Evolutionary conservation across 2,113 vertebrate genomes (phyloP).

Genomic region (Edolisoma coerulescens): DNA sequence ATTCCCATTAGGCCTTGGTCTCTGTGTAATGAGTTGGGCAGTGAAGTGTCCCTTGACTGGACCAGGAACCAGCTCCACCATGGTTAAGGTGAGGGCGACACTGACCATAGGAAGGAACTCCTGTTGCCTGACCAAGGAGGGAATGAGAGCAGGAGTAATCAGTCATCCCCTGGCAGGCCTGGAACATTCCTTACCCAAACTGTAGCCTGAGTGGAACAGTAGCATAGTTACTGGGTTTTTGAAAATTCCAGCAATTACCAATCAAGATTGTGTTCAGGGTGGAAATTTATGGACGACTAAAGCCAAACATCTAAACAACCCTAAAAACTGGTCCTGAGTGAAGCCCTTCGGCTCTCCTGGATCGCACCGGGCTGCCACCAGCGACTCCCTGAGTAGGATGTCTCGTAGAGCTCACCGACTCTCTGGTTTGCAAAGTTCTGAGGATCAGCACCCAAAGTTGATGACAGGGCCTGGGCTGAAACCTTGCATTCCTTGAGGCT

Average conservation of each 20-base stretch:
- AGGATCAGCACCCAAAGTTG: neutral
- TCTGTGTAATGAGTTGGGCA: neutral
- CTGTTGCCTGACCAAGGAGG: neutral
- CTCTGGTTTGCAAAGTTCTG: neutral
- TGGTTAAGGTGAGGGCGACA: accelerated
- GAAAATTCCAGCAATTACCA: neutral
- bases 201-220: neutral
- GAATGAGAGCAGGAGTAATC: neutral
- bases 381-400: neutral
- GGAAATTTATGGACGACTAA: neutral
- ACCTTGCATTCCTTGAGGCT: neutral
- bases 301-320: neutral
- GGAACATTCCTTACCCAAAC: neutral
- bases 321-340: neutral
- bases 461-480: neutral
- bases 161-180: neutral
- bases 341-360: neutral
- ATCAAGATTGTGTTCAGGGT: neutral
- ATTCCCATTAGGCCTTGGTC: neutral
- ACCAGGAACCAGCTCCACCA: neutral
- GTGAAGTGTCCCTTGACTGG: neutral
- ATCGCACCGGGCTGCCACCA: neutral
- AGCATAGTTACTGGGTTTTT: neutral
- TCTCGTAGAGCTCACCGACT: neutral
- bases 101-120: neutral